A percentile compares a stretch with the other conserved stretches of the same genome.
These are phyloP conservation scores for Gyps fulvus DNA, from an alignment of 2,113 vertebrate genomes.

Conservation along the genomic window DNA sequence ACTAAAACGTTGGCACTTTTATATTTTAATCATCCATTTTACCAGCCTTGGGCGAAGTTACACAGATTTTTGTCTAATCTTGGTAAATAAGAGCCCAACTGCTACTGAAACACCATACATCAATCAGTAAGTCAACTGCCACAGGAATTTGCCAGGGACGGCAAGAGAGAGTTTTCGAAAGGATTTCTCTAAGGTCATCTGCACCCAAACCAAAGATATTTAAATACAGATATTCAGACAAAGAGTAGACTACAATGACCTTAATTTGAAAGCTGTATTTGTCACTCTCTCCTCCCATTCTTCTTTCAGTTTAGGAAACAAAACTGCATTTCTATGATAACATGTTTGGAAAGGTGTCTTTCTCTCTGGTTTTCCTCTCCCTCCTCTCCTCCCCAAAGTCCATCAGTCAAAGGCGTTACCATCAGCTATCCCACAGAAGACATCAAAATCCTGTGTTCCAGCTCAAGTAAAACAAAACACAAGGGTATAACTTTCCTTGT, in stretches of 20 bases:
- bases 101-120: too few species aligned
- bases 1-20: too few species aligned
- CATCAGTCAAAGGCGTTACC: not conserved
- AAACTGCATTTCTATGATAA: not conserved
- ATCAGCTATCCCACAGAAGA: not conserved
- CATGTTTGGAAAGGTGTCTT: not conserved
- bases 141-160: not conserved
- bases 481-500: not conserved
- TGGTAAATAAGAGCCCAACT: too few species aligned
- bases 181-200: not conserved
- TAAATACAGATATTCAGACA: not conserved
- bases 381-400: not conserved
- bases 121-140: not conserved
- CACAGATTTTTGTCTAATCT: too few species aligned
- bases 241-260: not conserved
- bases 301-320: not conserved
- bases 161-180: not conserved
- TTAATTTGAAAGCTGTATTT: not conserved
- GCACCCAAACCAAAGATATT: not conserved
- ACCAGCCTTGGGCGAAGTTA: too few species aligned
- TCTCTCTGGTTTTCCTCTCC: not conserved
- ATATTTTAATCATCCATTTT: too few species aligned
- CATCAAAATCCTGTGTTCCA: not conserved
- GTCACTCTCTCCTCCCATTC: not conserved
- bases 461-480: not conserved